Evolutionary conservation across 2,113 vertebrate species (phyloP), one percentile per base, ranked within the genome.

Genomic region (Passer domesticus): DNA sequence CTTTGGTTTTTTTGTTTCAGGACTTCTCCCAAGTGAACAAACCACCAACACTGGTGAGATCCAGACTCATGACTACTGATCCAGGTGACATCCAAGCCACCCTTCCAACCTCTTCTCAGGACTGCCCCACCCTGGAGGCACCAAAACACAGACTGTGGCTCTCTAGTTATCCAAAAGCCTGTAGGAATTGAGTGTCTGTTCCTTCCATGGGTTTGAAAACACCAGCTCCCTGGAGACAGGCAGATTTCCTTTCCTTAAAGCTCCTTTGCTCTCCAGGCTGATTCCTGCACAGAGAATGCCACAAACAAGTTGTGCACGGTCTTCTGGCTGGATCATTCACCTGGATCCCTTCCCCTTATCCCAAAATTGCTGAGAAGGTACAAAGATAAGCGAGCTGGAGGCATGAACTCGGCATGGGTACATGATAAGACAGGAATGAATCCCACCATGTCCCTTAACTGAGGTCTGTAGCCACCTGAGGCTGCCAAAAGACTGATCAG

Each of bases 251-350:
- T 37, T 6, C 60, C 53, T 46, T 37, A 24, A 50, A 78, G 17
- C 25, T 41, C 18, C 44, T 31, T n/a, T 35, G 6, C 5, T 47
- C 39, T 37, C 46, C 30, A 41, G 39, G 13, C 39, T 0, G 0
- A 15, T 31, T 89, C 25, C 81, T 79, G 70, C 39, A 24, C 18
- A 55, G n/a, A 46, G 14, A 72, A 41, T 0, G 0, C 3, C 25
- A 12, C 11, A n/a, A 31, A 75, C 20, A 25, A 15, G 31, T 2
- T 72, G 15, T 13, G 20, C 25, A 23, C 6, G 4, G 7, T 28
- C 28, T 39, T 41, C 23, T 52, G 43, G 14, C 8, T 44, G 46
- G 5, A 60, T 14, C 24, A 33, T 15, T 28, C 11, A 1, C 24
- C 49, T 58, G 28, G 31, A 37, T 30, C 15, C 56, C 44, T 50